Base-by-base conservation (phyloP, 1,140 invertebrate genomes). In the Aphidius gifuensis region DNA sequence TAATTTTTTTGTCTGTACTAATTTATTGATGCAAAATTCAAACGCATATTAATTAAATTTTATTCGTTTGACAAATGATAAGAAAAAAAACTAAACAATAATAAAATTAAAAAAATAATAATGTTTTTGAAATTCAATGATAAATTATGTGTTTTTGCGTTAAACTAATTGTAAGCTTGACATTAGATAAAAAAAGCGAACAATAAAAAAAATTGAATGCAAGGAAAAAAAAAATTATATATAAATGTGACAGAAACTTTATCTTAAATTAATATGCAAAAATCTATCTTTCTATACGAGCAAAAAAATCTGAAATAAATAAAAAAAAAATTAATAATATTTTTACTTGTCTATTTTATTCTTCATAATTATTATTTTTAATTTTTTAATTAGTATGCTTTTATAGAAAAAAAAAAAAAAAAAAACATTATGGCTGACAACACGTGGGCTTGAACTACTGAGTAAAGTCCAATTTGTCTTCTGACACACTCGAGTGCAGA, bases 71-170 rank as follows among this genome's bases (percentile, higher is more conserved):
- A 62, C 66, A 62, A 61, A 65, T 61, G 21, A 59, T 45, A 64
- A 57, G 40, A 60, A 53, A 63, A 54, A 62, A 54, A 61, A 23
- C 9, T 5, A 7, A 50, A 11, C 38, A 46, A 40, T n/a, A 59
- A 51, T 54, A 47, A 16, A 44, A 48, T 45, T 47, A 9, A 56
- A 32, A 9, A 53, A 61, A 65, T 60, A 53, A 60, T 60, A 64
- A 67, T 68, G 61, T 60, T 72, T 70, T 72, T 71, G 58, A 68
- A 67, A 57, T 72, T 69, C 23, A 32, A 32, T 32, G 23, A 32
- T 32, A 32, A 32, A 32, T 32, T 32, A 32, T 66, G 64, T 71
- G 67, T 73, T 65, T 71, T 68, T 65, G 60, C 67, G 57, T 71
- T 65, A 64, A 70, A 70, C 59, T 69, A 74, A 53, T 53, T 60